Base-by-base conservation (phyloP, 2,888 invertebrate genomes). In the Ophion ventricosus region DNA sequence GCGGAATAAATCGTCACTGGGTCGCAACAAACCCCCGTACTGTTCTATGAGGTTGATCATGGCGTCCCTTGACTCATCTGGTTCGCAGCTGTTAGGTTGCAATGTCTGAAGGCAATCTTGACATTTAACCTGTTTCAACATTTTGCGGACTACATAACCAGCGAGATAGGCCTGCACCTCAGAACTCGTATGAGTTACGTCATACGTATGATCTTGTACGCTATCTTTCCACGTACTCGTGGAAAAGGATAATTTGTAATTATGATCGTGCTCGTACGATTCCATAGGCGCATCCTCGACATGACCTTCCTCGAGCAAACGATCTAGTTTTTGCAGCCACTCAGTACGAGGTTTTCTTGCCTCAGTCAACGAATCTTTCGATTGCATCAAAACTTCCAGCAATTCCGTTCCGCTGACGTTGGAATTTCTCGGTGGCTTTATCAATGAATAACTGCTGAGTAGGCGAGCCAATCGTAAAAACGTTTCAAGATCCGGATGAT, bases 11-110 rank as follows among this genome's bases (percentile, higher is more conserved):
- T 29, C 29, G 29, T 29, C 29, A 29, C 29, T 29, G 29, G 29
- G 29, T 29, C 29, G 35, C 29, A 76, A 8, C 29, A 82, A 57
- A 57, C 49, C 73, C 26, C 74, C 74, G 57, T 73, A 78, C 23
- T 57, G 64, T 14, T 63, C 63, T 76, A 64, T 61, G 4, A 81
- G 29, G 29, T 61, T 17, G 40, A 29, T 29, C 4, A 29, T 29
- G 4, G 29, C 29, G 29, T 4, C 29, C 29, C 29, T 29, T 29
- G 29, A 29, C 29, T 29, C 29, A 29, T 29, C 29, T 29, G 29
- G 29, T 29, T 29, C 29, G 29, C 29, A 29, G 29, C 29, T 29
- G 29, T 29, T 29, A 29, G 4, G 7, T 29, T 29, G 29, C 29
- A 29, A 29, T 29, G 29, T 29, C 0, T 29, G 29, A 29, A 29